These are phyloP conservation scores for Drosophila imparisetae DNA, from an alignment of 2,888 invertebrate genomes.

Conservation along the genomic window DNA sequence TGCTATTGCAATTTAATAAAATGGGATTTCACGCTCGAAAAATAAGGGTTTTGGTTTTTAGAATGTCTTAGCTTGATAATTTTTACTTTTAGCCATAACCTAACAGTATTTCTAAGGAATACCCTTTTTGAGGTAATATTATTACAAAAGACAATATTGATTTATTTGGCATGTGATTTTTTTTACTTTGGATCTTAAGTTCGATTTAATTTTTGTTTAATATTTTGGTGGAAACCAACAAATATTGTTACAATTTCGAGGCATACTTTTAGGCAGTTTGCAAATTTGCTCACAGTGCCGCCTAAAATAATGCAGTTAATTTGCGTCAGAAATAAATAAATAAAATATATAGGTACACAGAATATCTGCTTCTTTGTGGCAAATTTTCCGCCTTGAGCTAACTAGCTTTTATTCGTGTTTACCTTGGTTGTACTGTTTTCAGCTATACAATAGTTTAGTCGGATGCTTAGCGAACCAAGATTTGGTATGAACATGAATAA, in stretches of 20 bases:
- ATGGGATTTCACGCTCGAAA: background rate
- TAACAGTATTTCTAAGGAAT: background rate
- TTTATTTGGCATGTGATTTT: background rate
- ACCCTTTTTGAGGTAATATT: background rate
- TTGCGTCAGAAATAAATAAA: background rate
- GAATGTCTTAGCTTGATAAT: background rate
- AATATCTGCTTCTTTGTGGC: background rate
- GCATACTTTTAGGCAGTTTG: slow-evolving; percentile 26
- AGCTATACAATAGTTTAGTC: background rate
- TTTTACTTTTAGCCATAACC: background rate
- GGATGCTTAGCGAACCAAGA: background rate
- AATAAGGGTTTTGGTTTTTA: background rate
- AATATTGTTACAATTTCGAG: background rate
- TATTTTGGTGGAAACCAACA: background rate
- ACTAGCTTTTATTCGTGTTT: slow-evolving; percentile 2
- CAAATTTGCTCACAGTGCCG: background rate
- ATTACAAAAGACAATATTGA: background rate
- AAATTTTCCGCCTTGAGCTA: background rate
- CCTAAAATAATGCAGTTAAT: background rate
- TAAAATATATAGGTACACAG: background rate
- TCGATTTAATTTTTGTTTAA: background rate
- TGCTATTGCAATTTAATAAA: background rate
- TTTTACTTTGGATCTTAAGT: background rate
- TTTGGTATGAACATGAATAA: slow-evolving; percentile 5
- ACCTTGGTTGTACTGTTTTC: slow-evolving; percentile 27